These are phyloP conservation scores for Eupithecia subumbrata DNA, from an alignment of 2,888 invertebrate species.

Conservation along the genomic window DNA sequence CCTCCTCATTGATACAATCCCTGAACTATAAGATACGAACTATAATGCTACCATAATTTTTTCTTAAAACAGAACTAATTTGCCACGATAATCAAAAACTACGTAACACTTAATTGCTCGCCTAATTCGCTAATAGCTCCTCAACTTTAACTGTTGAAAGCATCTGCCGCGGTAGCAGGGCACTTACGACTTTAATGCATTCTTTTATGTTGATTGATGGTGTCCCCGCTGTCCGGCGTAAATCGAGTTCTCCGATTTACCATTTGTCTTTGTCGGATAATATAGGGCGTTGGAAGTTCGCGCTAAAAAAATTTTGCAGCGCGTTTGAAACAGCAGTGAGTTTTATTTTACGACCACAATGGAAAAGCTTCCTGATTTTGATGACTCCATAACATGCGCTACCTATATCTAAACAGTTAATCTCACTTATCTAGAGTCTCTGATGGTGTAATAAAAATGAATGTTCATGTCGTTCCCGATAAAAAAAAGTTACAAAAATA, in stretches of 20 bases:
- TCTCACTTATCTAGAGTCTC: constrained; percentile 12
- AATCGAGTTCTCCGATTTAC: constrained; percentile 49
- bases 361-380: constrained; percentile 10
- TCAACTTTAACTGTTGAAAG: constrained; percentile 62
- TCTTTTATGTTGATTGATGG: constrained; percentile 59
- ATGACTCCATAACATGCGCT: constrained; percentile 10
- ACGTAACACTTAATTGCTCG: constrained; percentile 49
- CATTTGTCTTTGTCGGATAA: constrained; percentile 56
- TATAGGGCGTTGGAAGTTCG: constrained; percentile 32
- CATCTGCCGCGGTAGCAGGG: constrained; percentile 53
- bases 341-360: constrained; percentile 27
- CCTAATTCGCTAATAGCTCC: constrained; percentile 12
- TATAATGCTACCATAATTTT: neutral
- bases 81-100: constrained; percentile 31
- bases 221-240: constrained; percentile 41
- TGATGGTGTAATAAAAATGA: constrained; percentile 23
- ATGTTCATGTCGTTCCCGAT: constrained; percentile 12
- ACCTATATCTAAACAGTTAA: constrained; percentile 6
- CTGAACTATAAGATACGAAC: too few species aligned
- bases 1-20: too few species aligned
- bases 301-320: constrained; percentile 33
- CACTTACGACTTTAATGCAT: constrained; percentile 56
- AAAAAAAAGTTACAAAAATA: constrained; percentile 16
- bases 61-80: neutral
- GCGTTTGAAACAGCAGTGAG: constrained; percentile 23